These are phyloP conservation scores for Uloborus diversus DNA, from an alignment of 1,140 invertebrate genomes.

Conservation along the genomic window DNA sequence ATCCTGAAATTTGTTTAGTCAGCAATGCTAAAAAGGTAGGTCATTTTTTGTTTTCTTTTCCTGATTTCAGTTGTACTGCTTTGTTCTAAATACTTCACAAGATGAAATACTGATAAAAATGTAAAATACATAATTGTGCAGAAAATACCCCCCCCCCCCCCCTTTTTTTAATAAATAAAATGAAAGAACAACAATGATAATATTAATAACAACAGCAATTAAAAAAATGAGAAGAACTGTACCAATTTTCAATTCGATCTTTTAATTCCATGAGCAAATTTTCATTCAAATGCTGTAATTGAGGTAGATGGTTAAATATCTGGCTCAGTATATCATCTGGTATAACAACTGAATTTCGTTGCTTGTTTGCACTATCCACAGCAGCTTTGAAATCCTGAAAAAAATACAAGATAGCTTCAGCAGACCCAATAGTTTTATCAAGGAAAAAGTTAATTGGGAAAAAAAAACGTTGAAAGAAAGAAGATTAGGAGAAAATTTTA, in stretches of 20 bases:
- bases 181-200: too few species aligned
- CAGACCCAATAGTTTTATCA: too few species aligned
- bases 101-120: background rate
- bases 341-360: conserved; percentile 64
- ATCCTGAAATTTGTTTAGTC: too few species aligned
- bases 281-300: conserved; percentile 73
- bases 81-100: conserved; percentile 68
- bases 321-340: conserved; percentile 69
- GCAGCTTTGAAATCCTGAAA: conserved; percentile 70
- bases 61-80: too few species aligned
- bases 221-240: background rate
- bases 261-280: conserved; percentile 75
- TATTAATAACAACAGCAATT: background rate
- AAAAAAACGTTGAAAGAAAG: conserved; percentile 70
- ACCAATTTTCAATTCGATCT: conserved; percentile 73
- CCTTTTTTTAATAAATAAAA: too few species aligned
- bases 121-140: too few species aligned
- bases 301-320: conserved; percentile 72
- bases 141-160: too few species aligned
- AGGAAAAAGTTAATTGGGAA: too few species aligned
- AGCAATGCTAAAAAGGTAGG: too few species aligned
- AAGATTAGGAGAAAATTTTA: conserved; percentile 9
- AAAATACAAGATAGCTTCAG: conserved; percentile 43
- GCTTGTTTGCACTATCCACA: conserved; percentile 67
- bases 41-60: too few species aligned